Evolutionary conservation across 2,113 vertebrate genomes (phyloP).

Genomic region (Ploceus nigricollis): DNA sequence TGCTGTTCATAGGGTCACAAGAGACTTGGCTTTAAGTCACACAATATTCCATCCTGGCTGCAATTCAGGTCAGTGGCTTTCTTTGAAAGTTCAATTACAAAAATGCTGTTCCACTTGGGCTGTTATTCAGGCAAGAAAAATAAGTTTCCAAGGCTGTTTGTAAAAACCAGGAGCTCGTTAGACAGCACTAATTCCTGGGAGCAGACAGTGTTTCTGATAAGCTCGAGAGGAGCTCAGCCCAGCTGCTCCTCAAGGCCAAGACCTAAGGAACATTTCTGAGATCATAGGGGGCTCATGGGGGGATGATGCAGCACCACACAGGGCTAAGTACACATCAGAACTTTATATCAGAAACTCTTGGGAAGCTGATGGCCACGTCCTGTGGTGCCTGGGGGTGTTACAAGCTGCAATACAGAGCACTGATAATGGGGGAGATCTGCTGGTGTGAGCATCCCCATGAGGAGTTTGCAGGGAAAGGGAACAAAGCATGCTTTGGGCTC

Average conservation of each 20-base stretch:
- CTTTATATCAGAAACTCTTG: background rate
- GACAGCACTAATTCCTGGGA: background rate
- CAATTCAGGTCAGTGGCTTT: background rate
- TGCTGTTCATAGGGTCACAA: background rate
- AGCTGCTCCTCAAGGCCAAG: background rate
- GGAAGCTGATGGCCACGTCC: background rate
- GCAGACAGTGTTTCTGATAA: background rate
- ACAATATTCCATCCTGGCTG: background rate
- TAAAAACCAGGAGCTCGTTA: background rate
- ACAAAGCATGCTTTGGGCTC: background rate
- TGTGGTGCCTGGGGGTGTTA: background rate
- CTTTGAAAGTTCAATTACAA: background rate
- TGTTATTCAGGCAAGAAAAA: background rate
- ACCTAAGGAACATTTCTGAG: background rate
- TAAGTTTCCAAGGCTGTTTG: background rate
- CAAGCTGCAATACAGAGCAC: background rate
- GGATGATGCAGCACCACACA: background rate
- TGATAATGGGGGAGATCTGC: background rate
- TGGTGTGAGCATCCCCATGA: background rate
- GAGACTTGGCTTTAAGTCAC: background rate
- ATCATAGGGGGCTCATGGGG: background rate
- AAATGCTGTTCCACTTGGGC: background rate
- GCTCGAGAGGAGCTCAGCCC: background rate
- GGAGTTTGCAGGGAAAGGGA: background rate
- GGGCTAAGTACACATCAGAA: background rate